These are phyloP conservation scores for Cheilosia vernalis DNA, from an alignment of 2,888 invertebrate species.

Conservation along the genomic window DNA sequence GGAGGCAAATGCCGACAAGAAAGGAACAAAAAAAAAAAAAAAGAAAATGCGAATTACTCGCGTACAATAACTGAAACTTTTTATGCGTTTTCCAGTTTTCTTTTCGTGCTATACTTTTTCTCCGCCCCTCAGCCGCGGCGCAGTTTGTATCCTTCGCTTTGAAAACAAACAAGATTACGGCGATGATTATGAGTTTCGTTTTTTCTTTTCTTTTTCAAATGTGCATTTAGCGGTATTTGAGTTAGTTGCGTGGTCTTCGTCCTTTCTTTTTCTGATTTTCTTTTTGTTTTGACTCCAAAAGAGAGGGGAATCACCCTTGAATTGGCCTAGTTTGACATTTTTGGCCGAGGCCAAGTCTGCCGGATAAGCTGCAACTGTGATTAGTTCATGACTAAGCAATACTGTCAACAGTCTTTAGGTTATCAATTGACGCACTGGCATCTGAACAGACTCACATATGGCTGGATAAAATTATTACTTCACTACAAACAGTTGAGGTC, in stretches of 20 bases:
- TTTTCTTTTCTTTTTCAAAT: conserved; percentile 29
- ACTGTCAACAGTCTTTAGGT: too few relatives aligned
- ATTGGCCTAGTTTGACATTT: conserved; percentile 65
- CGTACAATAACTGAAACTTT: conserved; percentile 68
- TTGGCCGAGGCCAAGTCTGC: conserved; percentile 8
- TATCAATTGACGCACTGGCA: too few relatives aligned
- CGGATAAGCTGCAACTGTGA: background rate
- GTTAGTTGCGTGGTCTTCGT: conserved; percentile 29
- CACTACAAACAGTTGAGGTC: too few relatives aligned
- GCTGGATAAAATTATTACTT: too few relatives aligned
- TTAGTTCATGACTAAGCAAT: too few relatives aligned
- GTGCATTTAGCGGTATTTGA: conserved; percentile 70
- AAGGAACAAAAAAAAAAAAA: conserved; percentile 10
- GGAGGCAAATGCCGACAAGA: conserved; percentile 5
- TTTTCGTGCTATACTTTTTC: conserved; percentile 1
- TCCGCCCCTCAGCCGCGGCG: background rate
- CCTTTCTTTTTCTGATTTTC: background rate
- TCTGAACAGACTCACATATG: too few relatives aligned
- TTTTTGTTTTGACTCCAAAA: conserved; percentile 62
- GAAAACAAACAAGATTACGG: conserved; percentile 71
- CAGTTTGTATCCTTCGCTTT: conserved; percentile 36
- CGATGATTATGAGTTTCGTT: conserved; percentile 67
- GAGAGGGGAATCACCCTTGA: conserved; percentile 20
- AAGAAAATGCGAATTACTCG: conserved; percentile 57
- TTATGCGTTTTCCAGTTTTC: conserved; percentile 65